Conservation (phyloP, 2,888 invertebrate species). For the Suillia variegata region DNA sequence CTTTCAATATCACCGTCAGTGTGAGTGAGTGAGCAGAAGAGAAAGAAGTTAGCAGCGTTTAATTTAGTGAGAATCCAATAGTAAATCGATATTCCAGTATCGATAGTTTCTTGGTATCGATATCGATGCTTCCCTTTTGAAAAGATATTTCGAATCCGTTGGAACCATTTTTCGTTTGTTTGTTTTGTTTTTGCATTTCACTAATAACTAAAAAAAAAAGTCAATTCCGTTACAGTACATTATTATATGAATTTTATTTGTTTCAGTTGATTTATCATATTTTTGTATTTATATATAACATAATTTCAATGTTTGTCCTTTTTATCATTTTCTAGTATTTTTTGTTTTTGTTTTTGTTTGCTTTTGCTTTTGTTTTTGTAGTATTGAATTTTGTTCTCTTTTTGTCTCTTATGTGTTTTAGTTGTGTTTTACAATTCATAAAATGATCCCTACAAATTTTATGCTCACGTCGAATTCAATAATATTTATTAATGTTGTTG, state of each 20-base stretch:
- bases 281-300: constrained; percentile 48
- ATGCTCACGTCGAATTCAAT: constrained; percentile 45
- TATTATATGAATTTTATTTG: constrained; percentile 29
- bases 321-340: constrained; percentile 26
- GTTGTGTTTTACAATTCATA: constrained; percentile 35
- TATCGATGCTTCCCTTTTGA: no score
- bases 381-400: constrained; percentile 17
- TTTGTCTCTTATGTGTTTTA: constrained; percentile 17
- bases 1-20: no score
- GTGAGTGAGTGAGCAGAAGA: no score
- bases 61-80: no score
- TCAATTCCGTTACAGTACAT: constrained; percentile 40
- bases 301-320: constrained; percentile 25
- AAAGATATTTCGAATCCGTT: no score
- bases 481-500: not conserved
- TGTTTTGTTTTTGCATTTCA: no score
- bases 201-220: no score
- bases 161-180: no score
- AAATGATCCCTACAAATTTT: constrained; percentile 55
- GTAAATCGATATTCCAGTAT: no score
- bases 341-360: constrained; percentile 31
- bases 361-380: constrained; percentile 28
- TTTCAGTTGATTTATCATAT: constrained; percentile 40
- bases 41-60: no score
- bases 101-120: no score